Base-by-base conservation (phyloP, 2,888 invertebrate genomes). In the Gastrophysa polygoni region DNA sequence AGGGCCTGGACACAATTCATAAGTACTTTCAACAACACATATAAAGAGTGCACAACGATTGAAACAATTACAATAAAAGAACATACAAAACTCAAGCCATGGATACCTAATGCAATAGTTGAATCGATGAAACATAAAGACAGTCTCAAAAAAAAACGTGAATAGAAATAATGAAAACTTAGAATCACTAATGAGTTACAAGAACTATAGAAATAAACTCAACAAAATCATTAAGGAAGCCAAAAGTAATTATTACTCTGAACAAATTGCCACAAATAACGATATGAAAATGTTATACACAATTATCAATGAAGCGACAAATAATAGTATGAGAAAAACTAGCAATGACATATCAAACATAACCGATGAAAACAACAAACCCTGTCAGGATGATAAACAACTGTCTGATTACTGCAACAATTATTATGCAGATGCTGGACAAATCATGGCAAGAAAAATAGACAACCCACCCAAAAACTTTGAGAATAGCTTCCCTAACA, bases 1-100 rank as follows among this genome's bases (percentile, higher is more conserved):
- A 46, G 18, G 18, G 46, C 20, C 20, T 46, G 46, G 46, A 46
- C 18, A 46, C 18, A 46, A 46, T 46, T 46, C 10, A 46, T 46
- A n/a, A 46, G 14, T 38, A 38, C 38, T 14, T 38, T 38, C 38
- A 38, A 38, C 14, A 38, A 38, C 14, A 38, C 14, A 14, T 38
- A 38, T 38, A 38, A 38, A 14, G 14, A 14, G 14, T 38, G 38
- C 38, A 46, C 2, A 46, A 18, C 4, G 8, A 17, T 46, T 3
- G 4, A 21, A n/a, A 46, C 46, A 18, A 21, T 46, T 1, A 46
- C 46, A 17, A 20, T 21, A 18, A 10, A 18, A 46, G 18, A 46
- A 46, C 46, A 46, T 21, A 17, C 17, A 46, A 16, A 44, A 44
- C n/a, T n/a, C n/a, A 44, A 44, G 7, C 21, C 46, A 18, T 46